phyloP scores from a whole-genome alignment of 2,797 vertebrate genomes.

The Karalla daura region DNA sequence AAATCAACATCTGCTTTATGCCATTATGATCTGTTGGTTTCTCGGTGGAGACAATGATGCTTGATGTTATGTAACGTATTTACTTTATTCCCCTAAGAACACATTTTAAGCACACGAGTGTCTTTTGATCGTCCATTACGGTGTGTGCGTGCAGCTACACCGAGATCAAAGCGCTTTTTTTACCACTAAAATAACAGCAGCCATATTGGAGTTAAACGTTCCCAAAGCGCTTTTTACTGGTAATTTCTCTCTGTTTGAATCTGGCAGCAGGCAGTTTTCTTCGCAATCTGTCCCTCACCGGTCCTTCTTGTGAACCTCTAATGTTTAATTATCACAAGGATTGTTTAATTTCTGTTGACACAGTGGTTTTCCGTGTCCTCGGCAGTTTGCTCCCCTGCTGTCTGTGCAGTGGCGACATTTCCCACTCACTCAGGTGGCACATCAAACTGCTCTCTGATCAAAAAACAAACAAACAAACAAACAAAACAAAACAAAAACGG shows the following conservation, averaged over 20 bases:
- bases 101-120: not conserved
- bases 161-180: not conserved
- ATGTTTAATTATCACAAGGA: slow-evolving; percentile 27
- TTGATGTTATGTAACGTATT: not conserved
- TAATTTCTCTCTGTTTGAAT: not conserved
- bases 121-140: not conserved
- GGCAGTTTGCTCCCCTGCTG: slow-evolving; percentile 24
- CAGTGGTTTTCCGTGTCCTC: slow-evolving; percentile 27
- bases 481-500: too few species aligned
- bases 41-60: not conserved
- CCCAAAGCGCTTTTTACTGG: not conserved
- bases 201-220: not conserved
- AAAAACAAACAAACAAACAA: not conserved
- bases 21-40: not conserved
- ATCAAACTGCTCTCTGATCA: slow-evolving; percentile 13
- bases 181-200: slow-evolving; percentile 9
- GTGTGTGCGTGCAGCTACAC: not conserved
- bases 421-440: not conserved
- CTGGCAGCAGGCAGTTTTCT: slow-evolving; percentile 24
- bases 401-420: slow-evolving; percentile 12
- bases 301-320: slow-evolving; percentile 10
- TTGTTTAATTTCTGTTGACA: slow-evolving; percentile 25
- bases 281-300: slow-evolving; percentile 21
- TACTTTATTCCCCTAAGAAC: not conserved
- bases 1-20: slow-evolving; percentile 6